phyloP scores from a whole-genome alignment of 2,888 invertebrate genomes.

The Hypercompe scribonia region DNA sequence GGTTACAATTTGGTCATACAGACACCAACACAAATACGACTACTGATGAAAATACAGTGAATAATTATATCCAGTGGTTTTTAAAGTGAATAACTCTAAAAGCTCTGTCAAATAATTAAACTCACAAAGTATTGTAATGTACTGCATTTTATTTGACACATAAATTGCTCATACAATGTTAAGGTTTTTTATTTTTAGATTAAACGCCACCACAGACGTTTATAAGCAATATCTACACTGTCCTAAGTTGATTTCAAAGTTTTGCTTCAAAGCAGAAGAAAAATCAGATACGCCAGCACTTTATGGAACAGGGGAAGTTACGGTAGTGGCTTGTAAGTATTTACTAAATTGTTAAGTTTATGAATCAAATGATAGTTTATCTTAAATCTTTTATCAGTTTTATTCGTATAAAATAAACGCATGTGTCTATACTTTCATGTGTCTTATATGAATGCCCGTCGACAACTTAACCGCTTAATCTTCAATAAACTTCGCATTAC shows the following conservation, averaged over 20 bases:
- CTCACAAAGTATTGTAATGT: no score
- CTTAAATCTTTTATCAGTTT: no score
- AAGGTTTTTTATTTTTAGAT: neutral
- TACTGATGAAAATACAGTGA: no score
- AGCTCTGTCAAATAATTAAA: no score
- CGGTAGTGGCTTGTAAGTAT: neutral
- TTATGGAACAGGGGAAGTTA: neutral
- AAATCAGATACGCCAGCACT: no score
- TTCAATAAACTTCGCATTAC: no score
- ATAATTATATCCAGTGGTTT: no score
- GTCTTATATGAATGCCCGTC: neutral
- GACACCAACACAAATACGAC: no score
- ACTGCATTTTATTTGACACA: neutral
- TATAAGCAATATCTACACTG: slow-evolving; percentile 8
- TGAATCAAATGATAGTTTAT: neutral
- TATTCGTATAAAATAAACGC: neutral
- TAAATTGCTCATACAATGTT: neutral
- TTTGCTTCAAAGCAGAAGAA: neutral
- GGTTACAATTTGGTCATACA: no score
- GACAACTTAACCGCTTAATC: neutral
- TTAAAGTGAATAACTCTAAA: no score
- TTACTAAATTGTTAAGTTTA: neutral
- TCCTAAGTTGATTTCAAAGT: slow-evolving; percentile 1
- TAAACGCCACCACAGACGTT: neutral
- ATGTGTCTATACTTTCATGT: neutral